Conservation (phyloP, 1,140 invertebrate genomes). For the Leptinotarsa lineolata region DNA sequence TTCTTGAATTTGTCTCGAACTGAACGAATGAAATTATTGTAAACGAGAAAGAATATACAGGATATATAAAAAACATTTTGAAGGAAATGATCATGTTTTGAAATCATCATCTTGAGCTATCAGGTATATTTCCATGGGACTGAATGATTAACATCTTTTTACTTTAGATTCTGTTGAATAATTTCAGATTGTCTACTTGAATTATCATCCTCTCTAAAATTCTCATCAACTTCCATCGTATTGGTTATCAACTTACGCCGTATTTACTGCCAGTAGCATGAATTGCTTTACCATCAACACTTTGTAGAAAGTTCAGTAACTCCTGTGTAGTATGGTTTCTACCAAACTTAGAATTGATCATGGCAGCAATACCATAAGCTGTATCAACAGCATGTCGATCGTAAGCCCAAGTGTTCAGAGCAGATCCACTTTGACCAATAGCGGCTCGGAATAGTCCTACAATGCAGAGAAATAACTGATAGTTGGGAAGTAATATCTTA, state of each 20-base stretch:
- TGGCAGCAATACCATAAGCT: slow-evolving; percentile 16
- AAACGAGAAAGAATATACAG: too few relatives aligned
- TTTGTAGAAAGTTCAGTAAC: not conserved
- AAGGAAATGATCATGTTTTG: too few relatives aligned
- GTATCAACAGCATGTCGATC: slow-evolving; percentile 9
- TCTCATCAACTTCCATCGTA: not conserved
- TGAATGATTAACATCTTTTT: too few relatives aligned
- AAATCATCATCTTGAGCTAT: too few relatives aligned
- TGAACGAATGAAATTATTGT: too few relatives aligned
- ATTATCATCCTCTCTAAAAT: too few relatives aligned
- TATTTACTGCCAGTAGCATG: not conserved
- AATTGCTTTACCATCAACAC: not conserved
- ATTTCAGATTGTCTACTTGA: too few relatives aligned
- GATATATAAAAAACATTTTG: too few relatives aligned
- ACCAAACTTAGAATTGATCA: not conserved
- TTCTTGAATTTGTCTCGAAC: too few relatives aligned
- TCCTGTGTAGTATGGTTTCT: not conserved
- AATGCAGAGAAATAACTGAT: not conserved
- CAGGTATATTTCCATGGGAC: too few relatives aligned
- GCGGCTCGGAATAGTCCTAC: slow-evolving; percentile 21
- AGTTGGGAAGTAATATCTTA: too few relatives aligned
- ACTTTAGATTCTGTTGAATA: too few relatives aligned
- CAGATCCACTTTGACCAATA: slow-evolving; percentile 33
- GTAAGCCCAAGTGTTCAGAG: slow-evolving; percentile 29
- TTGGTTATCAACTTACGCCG: not conserved